Conservation (phyloP, 2,888 invertebrate species). For the Eumacrocentrus americanus region DNA sequence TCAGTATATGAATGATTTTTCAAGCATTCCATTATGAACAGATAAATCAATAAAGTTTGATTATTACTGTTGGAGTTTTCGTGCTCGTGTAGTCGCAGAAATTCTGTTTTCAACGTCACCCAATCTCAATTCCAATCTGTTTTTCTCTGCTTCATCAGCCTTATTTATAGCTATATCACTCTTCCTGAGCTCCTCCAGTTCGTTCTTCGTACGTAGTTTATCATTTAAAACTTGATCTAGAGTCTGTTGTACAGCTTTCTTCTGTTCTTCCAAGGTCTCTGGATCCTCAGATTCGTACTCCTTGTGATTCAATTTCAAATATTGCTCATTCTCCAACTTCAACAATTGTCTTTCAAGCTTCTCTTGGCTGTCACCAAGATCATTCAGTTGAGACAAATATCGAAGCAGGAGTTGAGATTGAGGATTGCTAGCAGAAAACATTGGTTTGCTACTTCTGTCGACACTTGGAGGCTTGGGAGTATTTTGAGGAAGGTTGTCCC, state of each 20-base stretch:
- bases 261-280: conserved; percentile 10
- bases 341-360: conserved; percentile 39
- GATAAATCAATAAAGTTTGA: background rate
- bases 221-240: conserved; percentile 33
- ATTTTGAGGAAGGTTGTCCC: background rate
- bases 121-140: conserved; percentile 38
- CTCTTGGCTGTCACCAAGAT: conserved; percentile 37
- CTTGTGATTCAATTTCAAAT: conserved; percentile 18
- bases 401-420: conserved; percentile 28
- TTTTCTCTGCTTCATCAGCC: conserved; percentile 33
- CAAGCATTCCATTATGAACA: background rate
- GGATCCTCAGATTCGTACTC: conserved; percentile 33
- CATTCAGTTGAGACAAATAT: conserved; percentile 38
- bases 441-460: conserved; percentile 53
- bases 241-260: conserved; percentile 28
- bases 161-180: conserved; percentile 32
- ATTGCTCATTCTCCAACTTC: conserved; percentile 35
- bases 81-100: conserved; percentile 31
- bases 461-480: conserved; percentile 40
- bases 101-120: conserved; percentile 27
- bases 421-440: conserved; percentile 8
- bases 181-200: conserved; percentile 22
- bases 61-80: conserved; percentile 43
- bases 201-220: background rate
- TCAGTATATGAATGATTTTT: conserved; percentile 6